A percentile compares a stretch with the other conserved stretches of the same genome.
phyloP scores from a whole-genome alignment of 1,140 invertebrate genomes.

The Brachionus sp. region DNA sequence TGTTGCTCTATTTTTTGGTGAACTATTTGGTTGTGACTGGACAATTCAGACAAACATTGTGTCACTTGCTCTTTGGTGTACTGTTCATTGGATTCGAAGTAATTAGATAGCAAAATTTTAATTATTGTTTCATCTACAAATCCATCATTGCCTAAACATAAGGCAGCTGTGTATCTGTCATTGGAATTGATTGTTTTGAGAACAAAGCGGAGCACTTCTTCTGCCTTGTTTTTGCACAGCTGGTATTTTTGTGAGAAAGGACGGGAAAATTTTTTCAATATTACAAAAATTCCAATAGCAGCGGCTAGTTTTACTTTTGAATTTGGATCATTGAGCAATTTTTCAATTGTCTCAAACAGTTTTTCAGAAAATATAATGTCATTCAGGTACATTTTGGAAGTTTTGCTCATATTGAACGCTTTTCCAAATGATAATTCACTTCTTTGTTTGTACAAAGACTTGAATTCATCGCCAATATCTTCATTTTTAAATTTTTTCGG shows the following conservation, averaged over 20 bases:
- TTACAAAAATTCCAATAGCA: background rate
- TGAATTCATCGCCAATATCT: background rate
- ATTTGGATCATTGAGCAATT: background rate
- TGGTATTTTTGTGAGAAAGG: slow-evolving; percentile 5
- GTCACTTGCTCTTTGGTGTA: slow-evolving; percentile 26
- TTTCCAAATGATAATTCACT: slow-evolving; percentile 28
- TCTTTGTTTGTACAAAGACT: slow-evolving; percentile 16
- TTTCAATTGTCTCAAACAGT: background rate
- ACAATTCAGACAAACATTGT: slow-evolving; percentile 1
- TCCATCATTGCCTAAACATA: background rate
- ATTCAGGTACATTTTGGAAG: background rate
- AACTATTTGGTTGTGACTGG: background rate
- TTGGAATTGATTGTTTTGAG: background rate
- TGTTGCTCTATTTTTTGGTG: background rate
- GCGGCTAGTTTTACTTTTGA: slow-evolving; percentile 34
- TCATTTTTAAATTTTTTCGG: slow-evolving; percentile 1
- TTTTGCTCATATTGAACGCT: background rate
- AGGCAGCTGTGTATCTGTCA: slow-evolving; percentile 26
- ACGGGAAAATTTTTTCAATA: background rate
- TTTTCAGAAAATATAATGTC: slow-evolving; percentile 23
- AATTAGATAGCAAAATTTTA: slow-evolving; percentile 4
- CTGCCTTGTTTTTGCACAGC: slow-evolving; percentile 10
- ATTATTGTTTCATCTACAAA: background rate
- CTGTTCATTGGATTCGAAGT: slow-evolving; percentile 31
- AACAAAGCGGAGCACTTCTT: background rate